Evolutionary conservation across 2,113 vertebrate genomes (phyloP).

Genomic region (Herpetotheres cachinnans): DNA sequence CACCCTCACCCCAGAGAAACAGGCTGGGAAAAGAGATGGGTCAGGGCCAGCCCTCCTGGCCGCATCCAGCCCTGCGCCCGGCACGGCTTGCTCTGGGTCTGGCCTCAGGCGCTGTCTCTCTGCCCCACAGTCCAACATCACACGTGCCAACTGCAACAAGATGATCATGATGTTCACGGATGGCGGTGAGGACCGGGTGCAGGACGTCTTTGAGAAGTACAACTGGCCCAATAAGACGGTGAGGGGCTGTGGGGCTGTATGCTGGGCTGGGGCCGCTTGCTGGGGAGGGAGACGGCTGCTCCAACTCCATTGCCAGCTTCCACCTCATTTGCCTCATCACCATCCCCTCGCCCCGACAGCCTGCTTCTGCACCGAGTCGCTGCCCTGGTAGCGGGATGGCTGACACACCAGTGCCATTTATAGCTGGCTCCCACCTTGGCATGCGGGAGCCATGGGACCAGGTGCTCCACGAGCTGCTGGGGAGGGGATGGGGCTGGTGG

Average conservation of each 20-base stretch:
- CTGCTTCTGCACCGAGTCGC: neutral
- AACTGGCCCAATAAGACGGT: constrained; percentile 99
- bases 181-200: constrained; percentile 93
- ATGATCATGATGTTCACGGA: constrained; percentile 99
- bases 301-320: neutral
- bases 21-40: neutral
- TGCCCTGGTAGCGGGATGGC: neutral
- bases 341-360: neutral
- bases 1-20: neutral
- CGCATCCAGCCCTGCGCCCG: neutral
- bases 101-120: neutral
- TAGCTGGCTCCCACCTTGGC: neutral
- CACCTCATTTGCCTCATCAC: neutral
- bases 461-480: accelerated
- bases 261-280: neutral
- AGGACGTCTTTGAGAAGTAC: constrained; percentile 97
- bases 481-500: neutral
- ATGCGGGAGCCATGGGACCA: accelerated
- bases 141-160: constrained; percentile 97
- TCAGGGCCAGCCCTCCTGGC: neutral
- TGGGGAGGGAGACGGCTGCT: neutral
- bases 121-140: constrained; percentile 85
- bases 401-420: neutral
- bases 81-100: neutral
- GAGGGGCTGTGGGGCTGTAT: neutral